These are phyloP conservation scores for Bibio marci DNA, from an alignment of 2,888 invertebrate genomes.

Conservation along the genomic window DNA sequence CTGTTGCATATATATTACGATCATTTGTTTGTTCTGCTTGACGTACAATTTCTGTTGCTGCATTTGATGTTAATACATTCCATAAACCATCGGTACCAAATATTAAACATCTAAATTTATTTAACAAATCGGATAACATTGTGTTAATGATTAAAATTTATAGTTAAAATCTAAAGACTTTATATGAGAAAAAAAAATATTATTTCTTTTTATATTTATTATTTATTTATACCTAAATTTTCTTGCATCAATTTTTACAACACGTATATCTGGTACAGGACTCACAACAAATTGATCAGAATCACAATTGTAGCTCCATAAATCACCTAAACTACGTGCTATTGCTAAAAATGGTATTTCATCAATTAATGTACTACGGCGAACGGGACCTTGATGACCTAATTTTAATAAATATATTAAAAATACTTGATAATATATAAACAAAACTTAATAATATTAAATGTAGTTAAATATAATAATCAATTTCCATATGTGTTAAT, in stretches of 20 bases:
- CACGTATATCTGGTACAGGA: constrained; percentile 89
- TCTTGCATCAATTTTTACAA: constrained; percentile 62
- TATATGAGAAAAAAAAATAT: constrained; percentile 1
- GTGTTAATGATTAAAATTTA: background rate
- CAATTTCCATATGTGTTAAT: no score
- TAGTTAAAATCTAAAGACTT: background rate
- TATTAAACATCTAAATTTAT: constrained; percentile 56
- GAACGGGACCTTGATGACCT: constrained; percentile 54
- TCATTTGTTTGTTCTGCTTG: constrained; percentile 68
- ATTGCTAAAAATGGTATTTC: constrained; percentile 93
- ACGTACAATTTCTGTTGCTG: constrained; percentile 70
- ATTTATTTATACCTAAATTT: constrained; percentile 37
- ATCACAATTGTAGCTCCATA: constrained; percentile 93
- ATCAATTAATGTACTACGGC: constrained; percentile 78
- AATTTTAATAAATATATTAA: background rate
- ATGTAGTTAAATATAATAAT: no score
- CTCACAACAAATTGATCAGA: constrained; percentile 91
- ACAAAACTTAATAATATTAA: no score
- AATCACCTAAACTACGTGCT: constrained; percentile 85
- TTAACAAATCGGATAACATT: background rate
- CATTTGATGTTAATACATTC: constrained; percentile 80
- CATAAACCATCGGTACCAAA: constrained; percentile 94
- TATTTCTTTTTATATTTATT: constrained; percentile 6
- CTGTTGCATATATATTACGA: constrained; percentile 28
- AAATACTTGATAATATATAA: no score